Evolutionary conservation across 2,797 vertebrate genomes (phyloP).

Genomic region (Anisognathus igniventris): DNA sequence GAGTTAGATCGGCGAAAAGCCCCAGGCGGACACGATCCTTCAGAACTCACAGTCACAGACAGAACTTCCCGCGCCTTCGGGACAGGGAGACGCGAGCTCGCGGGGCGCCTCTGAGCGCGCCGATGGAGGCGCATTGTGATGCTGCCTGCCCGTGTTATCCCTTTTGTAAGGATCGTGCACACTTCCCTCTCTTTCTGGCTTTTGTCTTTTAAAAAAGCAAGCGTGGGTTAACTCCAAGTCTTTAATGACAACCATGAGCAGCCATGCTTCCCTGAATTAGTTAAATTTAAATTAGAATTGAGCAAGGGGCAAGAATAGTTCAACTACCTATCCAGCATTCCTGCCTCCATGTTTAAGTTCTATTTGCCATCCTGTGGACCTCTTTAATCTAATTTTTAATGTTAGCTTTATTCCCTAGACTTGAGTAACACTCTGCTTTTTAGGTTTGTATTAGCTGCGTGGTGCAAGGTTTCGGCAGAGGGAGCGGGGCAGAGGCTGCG

Average conservation of each 20-base stretch:
- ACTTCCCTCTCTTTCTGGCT: background rate
- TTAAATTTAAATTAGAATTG: background rate
- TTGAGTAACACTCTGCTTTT: background rate
- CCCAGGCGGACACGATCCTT: accelerated
- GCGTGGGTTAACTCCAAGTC: background rate
- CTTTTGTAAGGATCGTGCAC: accelerated
- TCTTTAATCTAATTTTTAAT: background rate
- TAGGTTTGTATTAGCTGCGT: accelerated
- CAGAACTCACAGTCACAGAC: accelerated
- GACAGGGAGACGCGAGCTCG: accelerated
- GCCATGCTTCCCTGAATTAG: background rate
- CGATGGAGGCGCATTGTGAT: accelerated
- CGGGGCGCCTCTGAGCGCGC: accelerated
- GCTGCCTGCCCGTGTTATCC: accelerated
- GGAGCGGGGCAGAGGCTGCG: too few relatives aligned
- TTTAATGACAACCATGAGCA: background rate
- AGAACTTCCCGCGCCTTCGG: background rate
- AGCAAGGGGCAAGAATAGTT: background rate
- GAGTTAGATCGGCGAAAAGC: accelerated
- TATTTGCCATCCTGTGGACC: background rate
- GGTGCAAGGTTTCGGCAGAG: accelerated
- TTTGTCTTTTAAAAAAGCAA: background rate
- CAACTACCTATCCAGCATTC: background rate
- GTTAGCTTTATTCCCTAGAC: background rate
- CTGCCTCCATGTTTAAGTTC: background rate